These are phyloP conservation scores for Seriola quinqueradiata DNA, from an alignment of 2,113 vertebrate genomes.

Conservation along the genomic window DNA sequence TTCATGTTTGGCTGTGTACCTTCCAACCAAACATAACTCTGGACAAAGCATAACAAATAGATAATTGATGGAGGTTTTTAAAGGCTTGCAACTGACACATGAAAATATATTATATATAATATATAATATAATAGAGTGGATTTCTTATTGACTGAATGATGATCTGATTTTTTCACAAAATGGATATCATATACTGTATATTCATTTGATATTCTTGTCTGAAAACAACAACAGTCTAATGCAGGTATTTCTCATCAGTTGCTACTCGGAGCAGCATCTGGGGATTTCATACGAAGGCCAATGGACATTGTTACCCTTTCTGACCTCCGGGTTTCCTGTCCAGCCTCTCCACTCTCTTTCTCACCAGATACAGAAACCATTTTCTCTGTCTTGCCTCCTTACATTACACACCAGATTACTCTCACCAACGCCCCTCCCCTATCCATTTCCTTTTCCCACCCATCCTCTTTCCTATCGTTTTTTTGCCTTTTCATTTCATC, in stretches of 20 bases:
- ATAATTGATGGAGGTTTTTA: background rate
- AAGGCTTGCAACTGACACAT: background rate
- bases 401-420: constrained; percentile 64
- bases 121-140: no score
- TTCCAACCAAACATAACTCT: no score
- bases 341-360: constrained; percentile 37
- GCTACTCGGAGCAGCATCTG: constrained; percentile 7
- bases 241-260: background rate
- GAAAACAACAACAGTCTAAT: background rate
- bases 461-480: constrained; percentile 9
- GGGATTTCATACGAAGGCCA: constrained; percentile 16
- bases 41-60: background rate
- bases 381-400: constrained; percentile 50
- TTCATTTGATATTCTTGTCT: background rate
- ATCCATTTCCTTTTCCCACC: constrained; percentile 38
- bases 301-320: constrained; percentile 42
- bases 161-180: background rate
- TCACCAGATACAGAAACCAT: constrained; percentile 69
- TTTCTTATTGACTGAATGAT: background rate
- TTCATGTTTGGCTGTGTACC: background rate
- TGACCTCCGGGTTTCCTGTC: constrained; percentile 49
- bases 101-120: no score
- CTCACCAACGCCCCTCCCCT: constrained; percentile 40
- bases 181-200: no score
- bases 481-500: constrained; percentile 25